A percentile compares a stretch with the other conserved stretches of the same genome.
Conservation (phyloP, 2,113 vertebrate species). For the Orientallactaga bullata region DNA sequence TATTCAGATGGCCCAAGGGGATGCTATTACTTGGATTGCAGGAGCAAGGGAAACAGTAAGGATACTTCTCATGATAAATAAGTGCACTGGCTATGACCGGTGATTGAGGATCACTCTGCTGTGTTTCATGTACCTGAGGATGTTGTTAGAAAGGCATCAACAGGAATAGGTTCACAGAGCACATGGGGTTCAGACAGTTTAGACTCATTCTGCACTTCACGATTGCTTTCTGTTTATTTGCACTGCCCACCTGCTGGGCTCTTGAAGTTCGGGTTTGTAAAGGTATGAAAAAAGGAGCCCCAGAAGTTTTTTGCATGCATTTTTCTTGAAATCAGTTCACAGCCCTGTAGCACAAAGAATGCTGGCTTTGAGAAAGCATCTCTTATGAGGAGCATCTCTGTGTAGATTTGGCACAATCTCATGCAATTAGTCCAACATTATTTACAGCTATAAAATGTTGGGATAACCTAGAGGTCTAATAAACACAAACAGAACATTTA, state of each 20-base stretch:
- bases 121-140: neutral
- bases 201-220: neutral
- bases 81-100: neutral
- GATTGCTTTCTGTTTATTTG: conserved; percentile 29
- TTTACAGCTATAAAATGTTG: conserved; percentile 65
- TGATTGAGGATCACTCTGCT: neutral
- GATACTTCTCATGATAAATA: neutral
- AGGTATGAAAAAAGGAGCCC: neutral
- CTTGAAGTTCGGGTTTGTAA: conserved; percentile 21
- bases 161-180: neutral
- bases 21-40: conserved; percentile 30
- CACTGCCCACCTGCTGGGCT: conserved; percentile 1
- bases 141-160: neutral
- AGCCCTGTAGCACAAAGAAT: conserved; percentile 7
- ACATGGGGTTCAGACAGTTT: neutral
- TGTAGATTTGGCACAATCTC: conserved; percentile 54
- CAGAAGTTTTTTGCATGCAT: neutral
- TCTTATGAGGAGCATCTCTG: neutral
- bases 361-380: conserved; percentile 49
- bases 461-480: conserved; percentile 70
- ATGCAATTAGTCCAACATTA: conserved; percentile 34
- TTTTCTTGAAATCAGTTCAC: conserved; percentile 41
- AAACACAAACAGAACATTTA: conserved; percentile 43
- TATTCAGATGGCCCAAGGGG: neutral
- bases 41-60: neutral